These are phyloP conservation scores for Maniola jurtina DNA, from an alignment of 1,140 invertebrate genomes.

Conservation along the genomic window DNA sequence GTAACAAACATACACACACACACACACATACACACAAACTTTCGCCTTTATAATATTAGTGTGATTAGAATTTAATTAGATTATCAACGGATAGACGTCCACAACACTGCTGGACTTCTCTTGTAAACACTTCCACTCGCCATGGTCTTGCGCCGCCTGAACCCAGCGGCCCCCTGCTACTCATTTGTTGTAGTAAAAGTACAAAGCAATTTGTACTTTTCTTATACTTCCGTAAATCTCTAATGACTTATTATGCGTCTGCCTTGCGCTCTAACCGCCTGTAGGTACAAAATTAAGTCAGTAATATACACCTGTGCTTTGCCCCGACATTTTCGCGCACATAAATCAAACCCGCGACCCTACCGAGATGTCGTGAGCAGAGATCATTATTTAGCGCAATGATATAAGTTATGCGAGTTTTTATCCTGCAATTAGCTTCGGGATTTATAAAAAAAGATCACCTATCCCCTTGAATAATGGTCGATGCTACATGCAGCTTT, in stretches of 20 bases:
- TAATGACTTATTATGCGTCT: not conserved
- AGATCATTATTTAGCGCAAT: conserved; percentile 37
- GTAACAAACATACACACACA: too few species aligned
- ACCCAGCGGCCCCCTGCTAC: too few species aligned
- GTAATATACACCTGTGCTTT: conserved; percentile 43
- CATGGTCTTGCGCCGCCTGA: too few species aligned
- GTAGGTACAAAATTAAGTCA: conserved; percentile 27
- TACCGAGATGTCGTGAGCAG: conserved; percentile 38
- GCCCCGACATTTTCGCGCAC: conserved; percentile 27
- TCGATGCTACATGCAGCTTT: not conserved
- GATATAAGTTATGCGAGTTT: conserved; percentile 30
- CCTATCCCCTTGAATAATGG: not conserved
- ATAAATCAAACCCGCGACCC: conserved; percentile 44
- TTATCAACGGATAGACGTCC: too few species aligned
- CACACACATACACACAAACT: too few species aligned
- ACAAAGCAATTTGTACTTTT: too few species aligned
- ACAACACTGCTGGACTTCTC: too few species aligned
- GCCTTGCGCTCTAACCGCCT: not conserved
- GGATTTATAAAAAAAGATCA: conserved; percentile 8
- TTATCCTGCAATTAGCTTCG: conserved; percentile 29
- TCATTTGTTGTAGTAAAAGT: too few species aligned
- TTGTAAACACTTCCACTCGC: too few species aligned
- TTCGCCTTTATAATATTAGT: too few species aligned
- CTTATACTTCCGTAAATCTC: not conserved
- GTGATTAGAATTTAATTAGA: too few species aligned